A percentile compares a stretch with the other conserved stretches of the same genome.
phyloP scores from a whole-genome alignment of 1,140 invertebrate species.

The Choristoneura fumiferana region DNA sequence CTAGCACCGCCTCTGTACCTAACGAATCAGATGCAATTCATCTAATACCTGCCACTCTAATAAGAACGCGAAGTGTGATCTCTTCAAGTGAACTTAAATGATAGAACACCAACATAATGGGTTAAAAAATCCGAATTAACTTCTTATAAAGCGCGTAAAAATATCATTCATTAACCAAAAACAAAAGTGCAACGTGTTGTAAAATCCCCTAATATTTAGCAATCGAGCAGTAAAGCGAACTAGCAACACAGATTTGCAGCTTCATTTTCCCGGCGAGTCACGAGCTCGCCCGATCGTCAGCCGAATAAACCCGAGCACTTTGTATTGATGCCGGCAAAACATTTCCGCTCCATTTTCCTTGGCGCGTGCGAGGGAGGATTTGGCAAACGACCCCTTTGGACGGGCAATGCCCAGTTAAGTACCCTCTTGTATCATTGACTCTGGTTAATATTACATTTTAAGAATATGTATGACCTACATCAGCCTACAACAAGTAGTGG shows the following conservation, averaged over 20 bases:
- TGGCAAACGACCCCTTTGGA: constrained; percentile 39
- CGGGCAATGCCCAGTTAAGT: constrained; percentile 30
- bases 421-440: constrained; percentile 6
- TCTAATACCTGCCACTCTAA: no score
- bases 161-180: no score
- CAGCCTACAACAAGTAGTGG: no score
- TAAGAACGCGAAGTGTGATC: no score
- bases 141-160: no score
- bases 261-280: constrained; percentile 36
- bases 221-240: neutral
- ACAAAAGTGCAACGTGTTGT: no score
- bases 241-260: constrained; percentile 47
- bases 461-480: neutral
- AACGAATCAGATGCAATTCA: no score
- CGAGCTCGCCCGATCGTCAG: constrained; percentile 38
- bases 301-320: constrained; percentile 49
- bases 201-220: no score
- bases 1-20: no score
- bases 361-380: constrained; percentile 37
- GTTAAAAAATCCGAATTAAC: no score
- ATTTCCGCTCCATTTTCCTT: constrained; percentile 67
- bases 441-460: neutral
- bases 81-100: no score
- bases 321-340: constrained; percentile 66
- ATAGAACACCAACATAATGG: no score